phyloP scores from a whole-genome alignment of 2,113 vertebrate genomes.

The Corythaixoides concolor region DNA sequence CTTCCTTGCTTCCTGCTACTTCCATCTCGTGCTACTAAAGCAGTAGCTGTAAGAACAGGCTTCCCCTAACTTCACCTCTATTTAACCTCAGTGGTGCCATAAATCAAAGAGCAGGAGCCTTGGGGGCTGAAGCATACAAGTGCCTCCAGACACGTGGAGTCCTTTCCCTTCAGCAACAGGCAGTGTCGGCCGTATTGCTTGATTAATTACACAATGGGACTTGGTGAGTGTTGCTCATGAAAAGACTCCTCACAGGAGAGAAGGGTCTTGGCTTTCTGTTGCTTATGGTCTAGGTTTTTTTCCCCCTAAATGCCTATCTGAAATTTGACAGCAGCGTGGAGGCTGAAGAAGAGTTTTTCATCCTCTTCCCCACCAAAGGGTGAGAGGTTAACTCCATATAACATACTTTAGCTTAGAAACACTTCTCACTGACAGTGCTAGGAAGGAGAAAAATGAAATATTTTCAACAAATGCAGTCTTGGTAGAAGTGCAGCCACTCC shows the following conservation, averaged over 20 bases:
- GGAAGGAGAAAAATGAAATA: background rate
- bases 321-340: background rate
- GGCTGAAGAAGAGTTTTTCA: background rate
- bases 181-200: background rate
- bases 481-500: background rate
- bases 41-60: background rate
- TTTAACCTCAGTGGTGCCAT: background rate
- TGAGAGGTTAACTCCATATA: background rate
- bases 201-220: background rate
- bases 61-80: background rate
- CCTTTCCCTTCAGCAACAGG: background rate
- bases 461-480: background rate
- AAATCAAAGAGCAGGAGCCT: background rate
- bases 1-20: background rate
- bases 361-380: background rate
- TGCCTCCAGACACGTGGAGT: background rate
- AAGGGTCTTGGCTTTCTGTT: background rate
- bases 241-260: background rate
- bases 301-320: accelerated
- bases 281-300: background rate
- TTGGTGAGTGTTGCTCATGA: background rate
- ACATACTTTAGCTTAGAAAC: background rate
- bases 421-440: background rate
- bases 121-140: background rate
- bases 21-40: background rate